Conservation (phyloP, 2,888 invertebrate species). For the Lasioglossum lativentre region DNA sequence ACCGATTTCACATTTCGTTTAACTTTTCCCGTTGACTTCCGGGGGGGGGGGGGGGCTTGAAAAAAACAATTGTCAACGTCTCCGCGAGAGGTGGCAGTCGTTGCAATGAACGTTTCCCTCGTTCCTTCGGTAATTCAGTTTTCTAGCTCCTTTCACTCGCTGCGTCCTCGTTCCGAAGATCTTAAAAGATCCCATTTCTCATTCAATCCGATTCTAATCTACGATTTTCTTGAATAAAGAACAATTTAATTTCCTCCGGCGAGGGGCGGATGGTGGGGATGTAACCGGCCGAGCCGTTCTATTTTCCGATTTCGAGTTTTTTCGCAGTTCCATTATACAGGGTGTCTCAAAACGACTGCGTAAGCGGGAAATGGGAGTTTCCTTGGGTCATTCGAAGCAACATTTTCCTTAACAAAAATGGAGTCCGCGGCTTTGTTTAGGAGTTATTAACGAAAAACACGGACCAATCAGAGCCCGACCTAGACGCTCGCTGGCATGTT, state of each 20-base stretch:
- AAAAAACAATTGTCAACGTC: not conserved
- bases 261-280: not conserved
- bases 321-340: not conserved
- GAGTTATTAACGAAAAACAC: too few species aligned
- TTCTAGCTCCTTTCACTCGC: not conserved
- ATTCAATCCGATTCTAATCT: not conserved
- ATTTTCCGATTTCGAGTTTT: not conserved
- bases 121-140: not conserved
- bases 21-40: not conserved
- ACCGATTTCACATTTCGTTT: not conserved
- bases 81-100: not conserved
- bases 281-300: not conserved
- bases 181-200: slow-evolving; percentile 1
- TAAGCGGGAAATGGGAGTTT: too few species aligned
- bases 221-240: not conserved
- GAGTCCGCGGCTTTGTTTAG: too few species aligned
- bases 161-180: not conserved
- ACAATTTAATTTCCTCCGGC: not conserved
- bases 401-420: too few species aligned
- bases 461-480: too few species aligned
- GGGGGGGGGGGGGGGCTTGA: too few species aligned
- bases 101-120: not conserved
- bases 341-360: too few species aligned
- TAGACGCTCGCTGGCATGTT: too few species aligned
- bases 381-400: too few species aligned